Evolutionary conservation across 2,888 invertebrate species (phyloP), one percentile per base, ranked within the genome.

Genomic region (Eristalis arbustorum): DNA sequence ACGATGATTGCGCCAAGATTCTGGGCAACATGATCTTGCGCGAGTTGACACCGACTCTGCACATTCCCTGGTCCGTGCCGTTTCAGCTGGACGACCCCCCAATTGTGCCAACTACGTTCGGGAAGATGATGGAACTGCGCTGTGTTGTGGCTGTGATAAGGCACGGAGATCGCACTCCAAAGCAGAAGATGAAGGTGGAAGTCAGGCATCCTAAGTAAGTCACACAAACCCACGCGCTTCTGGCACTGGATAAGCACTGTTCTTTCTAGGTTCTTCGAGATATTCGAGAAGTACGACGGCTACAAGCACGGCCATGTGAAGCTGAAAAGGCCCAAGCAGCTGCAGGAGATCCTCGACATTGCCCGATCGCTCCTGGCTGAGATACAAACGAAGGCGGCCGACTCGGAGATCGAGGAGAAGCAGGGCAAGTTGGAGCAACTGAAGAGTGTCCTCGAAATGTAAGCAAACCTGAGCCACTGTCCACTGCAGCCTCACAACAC

Each of bases 101-200:
- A 1, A 98, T 99, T 88, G 99, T 99, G 67, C 99, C 99, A 1
- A 99, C 99, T 0, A 99, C 99, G 0, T 98, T 98, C 91, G 99
- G 99, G 18, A 99, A 99, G 94, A 98, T 99, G 98, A 96, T 96
- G 96, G 96, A 96, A 90, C 91, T 96, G 85, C 94, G 99, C 37
- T 99, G 99, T 92, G 99, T 99, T 3, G 98, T 99, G 57, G 99
- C 98, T 28, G 98, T 99, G 6, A 99, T 99, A 84, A 94, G 99
- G 81, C 99, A 99, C 91, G 99, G 99, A 0, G 99, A 99, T 93
- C 94, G 99, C 89, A 99, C 99, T 14, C 99, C 99, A 0, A 99
- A 99, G 92, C 99, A 99, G 94, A 99, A 99, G 94, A 99, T 99
- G 99, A 99, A 99, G 93, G 99, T 99, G 89, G 99, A 99, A 94